These are phyloP conservation scores for Scelioninae gen. 1 DNA, from an alignment of 2,888 invertebrate genomes.

Conservation along the genomic window DNA sequence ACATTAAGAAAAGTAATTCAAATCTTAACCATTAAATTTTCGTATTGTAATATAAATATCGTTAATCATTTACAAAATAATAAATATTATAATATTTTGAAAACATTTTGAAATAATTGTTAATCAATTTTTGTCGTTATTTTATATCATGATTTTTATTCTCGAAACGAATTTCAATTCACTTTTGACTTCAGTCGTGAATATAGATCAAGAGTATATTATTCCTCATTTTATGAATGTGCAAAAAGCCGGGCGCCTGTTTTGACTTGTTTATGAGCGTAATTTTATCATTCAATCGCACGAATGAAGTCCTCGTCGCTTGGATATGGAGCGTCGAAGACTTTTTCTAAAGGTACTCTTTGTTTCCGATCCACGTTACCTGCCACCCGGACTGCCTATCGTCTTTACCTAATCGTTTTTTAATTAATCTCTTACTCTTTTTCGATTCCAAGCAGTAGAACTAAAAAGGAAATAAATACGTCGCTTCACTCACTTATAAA, in stretches of 20 bases:
- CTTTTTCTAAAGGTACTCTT: conserved; percentile 56
- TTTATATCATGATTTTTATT: background rate
- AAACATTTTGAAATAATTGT: background rate
- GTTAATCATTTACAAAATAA: background rate
- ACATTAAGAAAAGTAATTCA: background rate
- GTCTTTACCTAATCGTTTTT: conserved; percentile 29
- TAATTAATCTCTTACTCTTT: conserved; percentile 43
- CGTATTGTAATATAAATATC: no score
- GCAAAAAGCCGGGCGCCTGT: conserved; percentile 62
- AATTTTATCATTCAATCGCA: conserved; percentile 58
- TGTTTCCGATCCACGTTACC: conserved; percentile 39
- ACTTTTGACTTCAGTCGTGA: background rate
- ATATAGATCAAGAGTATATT: conserved; percentile 3
- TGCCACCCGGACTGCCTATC: conserved; percentile 24
- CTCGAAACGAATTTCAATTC: background rate
- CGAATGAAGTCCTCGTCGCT: conserved; percentile 59
- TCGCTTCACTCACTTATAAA: conserved; percentile 14
- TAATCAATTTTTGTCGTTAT: background rate
- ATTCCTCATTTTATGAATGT: conserved; percentile 32
- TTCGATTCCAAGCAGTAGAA: background rate
- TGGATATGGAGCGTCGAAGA: conserved; percentile 59
- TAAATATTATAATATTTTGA: background rate
- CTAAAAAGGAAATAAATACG: conserved; percentile 22
- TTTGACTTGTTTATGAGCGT: conserved; percentile 67
- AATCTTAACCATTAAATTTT: background rate